These are phyloP conservation scores for Galerucella pusilla DNA, from an alignment of 2,888 invertebrate species.

Conservation along the genomic window DNA sequence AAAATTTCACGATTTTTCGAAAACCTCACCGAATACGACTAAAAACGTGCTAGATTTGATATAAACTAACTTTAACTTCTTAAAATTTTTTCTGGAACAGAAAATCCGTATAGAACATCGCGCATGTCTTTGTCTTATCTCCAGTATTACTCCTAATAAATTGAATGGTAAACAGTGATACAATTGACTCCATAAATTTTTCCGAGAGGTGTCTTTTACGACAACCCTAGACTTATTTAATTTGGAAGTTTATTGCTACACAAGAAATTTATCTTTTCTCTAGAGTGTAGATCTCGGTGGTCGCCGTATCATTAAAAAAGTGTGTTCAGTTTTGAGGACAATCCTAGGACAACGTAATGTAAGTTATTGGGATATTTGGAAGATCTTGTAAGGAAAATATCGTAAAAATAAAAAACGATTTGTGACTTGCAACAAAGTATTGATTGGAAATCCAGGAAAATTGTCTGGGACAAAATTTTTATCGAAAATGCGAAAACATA, in stretches of 20 bases:
- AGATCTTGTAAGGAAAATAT: not conserved
- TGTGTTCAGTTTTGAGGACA: not conserved
- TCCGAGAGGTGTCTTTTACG: constrained; percentile 53
- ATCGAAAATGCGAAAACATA: too few species aligned
- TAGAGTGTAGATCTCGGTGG: not conserved
- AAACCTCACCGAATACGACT: not conserved
- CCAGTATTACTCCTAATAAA: constrained; percentile 57
- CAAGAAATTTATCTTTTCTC: constrained; percentile 20
- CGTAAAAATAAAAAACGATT: too few species aligned
- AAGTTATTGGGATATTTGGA: not conserved
- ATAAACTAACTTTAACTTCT: constrained; percentile 15
- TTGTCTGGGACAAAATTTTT: too few species aligned
- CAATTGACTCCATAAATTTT: constrained; percentile 60
- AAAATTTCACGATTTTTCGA: not conserved
- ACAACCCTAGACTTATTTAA: constrained; percentile 51
- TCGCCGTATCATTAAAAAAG: constrained; percentile 15
- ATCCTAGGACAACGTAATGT: constrained; percentile 2
- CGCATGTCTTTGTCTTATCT: constrained; percentile 32
- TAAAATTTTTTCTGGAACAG: constrained; percentile 32
- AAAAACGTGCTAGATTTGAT: not conserved
- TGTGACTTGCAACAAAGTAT: not conserved
- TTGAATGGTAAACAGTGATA: constrained; percentile 60
- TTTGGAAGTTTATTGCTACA: constrained; percentile 47
- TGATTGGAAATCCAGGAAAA: not conserved
- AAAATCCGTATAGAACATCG: constrained; percentile 39